Percentiles rank a stretch among this genome's conserved stretches.
Evolutionary conservation across 1,140 invertebrate genomes (phyloP).

Genomic region (Sarcophaga peregrina): DNA sequence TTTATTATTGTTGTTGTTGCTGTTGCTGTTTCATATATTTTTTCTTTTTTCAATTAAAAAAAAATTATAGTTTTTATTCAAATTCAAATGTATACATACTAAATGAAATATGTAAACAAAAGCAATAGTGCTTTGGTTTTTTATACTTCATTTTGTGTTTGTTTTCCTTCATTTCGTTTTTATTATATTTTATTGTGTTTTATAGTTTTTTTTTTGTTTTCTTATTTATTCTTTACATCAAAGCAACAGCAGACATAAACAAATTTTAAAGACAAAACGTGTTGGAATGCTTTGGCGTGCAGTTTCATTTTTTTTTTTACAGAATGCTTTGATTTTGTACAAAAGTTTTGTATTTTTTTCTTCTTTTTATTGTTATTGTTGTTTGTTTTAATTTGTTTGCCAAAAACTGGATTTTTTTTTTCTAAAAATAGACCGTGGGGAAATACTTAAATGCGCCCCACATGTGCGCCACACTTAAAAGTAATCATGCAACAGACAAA

Average conservation of each 20-base stretch:
- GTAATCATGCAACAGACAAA: conserved; percentile 10
- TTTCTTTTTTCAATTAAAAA: neutral
- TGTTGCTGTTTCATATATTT: neutral
- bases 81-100: neutral
- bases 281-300: neutral
- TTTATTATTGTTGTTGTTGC: neutral
- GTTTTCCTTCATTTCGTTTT: too few species aligned
- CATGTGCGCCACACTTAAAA: conserved; percentile 54
- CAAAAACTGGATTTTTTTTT: conserved; percentile 59
- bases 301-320: neutral
- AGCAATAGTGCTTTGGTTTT: too few species aligned
- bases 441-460: conserved; percentile 62
- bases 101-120: too few species aligned
- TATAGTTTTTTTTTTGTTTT: neutral
- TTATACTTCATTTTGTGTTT: too few species aligned
- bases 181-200: neutral
- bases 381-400: conserved; percentile 23
- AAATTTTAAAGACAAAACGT: conserved; percentile 27
- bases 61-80: neutral
- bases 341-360: neutral
- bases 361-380: neutral
- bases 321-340: neutral
- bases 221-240: neutral
- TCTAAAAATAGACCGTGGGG: conserved; percentile 64
- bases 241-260: neutral